Base-by-base conservation (phyloP, 2,888 invertebrate genomes). In the Tipula confusa region DNA sequence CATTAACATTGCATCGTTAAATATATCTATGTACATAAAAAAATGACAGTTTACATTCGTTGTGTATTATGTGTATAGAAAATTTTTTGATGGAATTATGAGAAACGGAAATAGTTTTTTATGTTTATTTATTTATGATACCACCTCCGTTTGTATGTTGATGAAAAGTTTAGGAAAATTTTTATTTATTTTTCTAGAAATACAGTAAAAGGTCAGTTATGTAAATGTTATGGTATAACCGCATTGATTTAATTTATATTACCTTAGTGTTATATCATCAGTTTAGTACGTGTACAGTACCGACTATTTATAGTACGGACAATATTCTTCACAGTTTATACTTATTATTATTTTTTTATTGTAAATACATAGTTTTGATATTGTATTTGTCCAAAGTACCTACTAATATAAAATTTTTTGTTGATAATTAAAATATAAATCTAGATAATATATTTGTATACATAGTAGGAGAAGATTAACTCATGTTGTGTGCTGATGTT, bases 361-460 rank as follows among this genome's bases (percentile, higher is more conserved):
- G 64, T 64, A 64, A 64, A 64, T 38, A n/a, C n/a, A 31, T 43
- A 64, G 64, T 64, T 64, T 64, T 64, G 64, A 64, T 64, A 64
- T 24, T 24, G 3, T n/a, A 24, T 64, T n/a, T 64, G 24, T 64
- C 64, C 24, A 64, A 64, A n/a, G n/a, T n/a, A n/a, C n/a, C n/a
- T n/a, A 64, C 24, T 64, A 64, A 64, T 64, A 64, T 64, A 64
- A 64, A n/a, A n/a, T n/a, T 64, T 64, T 64, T 64, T 64, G 64
- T 64, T 64, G 64, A 64, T 64, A 64, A 64, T 64, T 64, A 64
- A 64, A 64, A 64, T 64, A 64, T 64, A 48, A 13, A 64, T 64
- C 64, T 64, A 64, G 9, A 64, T 43, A 64, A 15, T 15, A 18
- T 9, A 24, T 64, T 64, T 64, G 64, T 64, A 24, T 64, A 64